These are phyloP conservation scores for Asarcornis scutulata DNA, from an alignment of 2,113 vertebrate species.

Conservation along the genomic window DNA sequence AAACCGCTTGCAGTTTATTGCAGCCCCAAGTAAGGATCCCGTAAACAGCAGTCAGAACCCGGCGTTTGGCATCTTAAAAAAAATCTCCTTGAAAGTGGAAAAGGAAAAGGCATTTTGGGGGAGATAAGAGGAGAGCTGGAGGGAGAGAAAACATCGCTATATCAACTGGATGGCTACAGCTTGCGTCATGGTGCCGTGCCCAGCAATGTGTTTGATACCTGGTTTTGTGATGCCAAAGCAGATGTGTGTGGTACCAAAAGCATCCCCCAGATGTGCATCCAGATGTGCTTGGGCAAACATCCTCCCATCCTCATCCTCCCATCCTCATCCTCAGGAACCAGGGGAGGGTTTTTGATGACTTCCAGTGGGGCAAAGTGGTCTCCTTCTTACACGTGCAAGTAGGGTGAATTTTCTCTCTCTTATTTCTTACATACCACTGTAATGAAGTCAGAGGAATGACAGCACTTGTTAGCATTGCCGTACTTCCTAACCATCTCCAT, in stretches of 20 bases:
- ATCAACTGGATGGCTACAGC: not conserved
- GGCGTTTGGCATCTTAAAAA: not conserved
- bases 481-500: not conserved
- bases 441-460: not conserved
- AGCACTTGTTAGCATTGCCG: not conserved
- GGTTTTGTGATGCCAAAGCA: not conserved
- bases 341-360: not conserved
- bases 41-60: conserved; percentile 1
- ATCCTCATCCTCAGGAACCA: not conserved
- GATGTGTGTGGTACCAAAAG: not conserved
- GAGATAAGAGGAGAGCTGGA: not conserved
- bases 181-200: not conserved
- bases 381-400: not conserved
- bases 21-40: not conserved
- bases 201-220: not conserved
- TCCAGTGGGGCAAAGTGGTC: fast-evolving
- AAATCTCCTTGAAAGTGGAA: not conserved
- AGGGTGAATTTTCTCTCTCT: not conserved
- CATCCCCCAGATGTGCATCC: not conserved
- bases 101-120: not conserved
- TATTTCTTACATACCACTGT: not conserved
- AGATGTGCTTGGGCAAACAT: fast-evolving
- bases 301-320: not conserved
- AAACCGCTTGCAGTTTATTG: not conserved
- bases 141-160: not conserved